phyloP scores from a whole-genome alignment of 2,888 invertebrate genomes.

The Hoplodrina blanda region DNA sequence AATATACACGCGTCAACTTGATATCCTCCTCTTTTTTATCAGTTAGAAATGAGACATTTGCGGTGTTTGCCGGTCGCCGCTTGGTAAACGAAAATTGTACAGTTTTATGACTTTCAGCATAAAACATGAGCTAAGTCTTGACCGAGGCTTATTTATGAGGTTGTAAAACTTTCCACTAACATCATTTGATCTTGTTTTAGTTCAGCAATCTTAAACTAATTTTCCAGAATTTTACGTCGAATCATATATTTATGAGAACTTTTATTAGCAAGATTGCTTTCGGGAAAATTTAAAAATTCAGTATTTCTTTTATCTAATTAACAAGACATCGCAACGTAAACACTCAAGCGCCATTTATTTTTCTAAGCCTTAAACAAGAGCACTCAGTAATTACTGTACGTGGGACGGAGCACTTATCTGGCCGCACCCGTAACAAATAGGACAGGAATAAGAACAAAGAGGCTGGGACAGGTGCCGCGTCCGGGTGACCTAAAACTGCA shows the following conservation, averaged over 20 bases:
- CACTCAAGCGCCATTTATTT: slow-evolving; percentile 26
- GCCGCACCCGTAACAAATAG: slow-evolving; percentile 63
- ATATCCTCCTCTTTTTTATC: not conserved
- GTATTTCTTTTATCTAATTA: not conserved
- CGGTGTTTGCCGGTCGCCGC: slow-evolving; percentile 17
- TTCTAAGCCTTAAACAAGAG: slow-evolving; percentile 33
- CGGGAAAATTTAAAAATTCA: not conserved
- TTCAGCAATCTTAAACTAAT: not conserved
- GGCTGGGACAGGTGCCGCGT: slow-evolving; percentile 72
- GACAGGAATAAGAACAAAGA: slow-evolving; percentile 75
- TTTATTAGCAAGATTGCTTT: not conserved
- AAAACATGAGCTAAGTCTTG: slow-evolving; percentile 35
- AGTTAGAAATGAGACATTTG: slow-evolving; percentile 31
- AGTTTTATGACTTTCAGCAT: slow-evolving; percentile 43
- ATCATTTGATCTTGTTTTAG: slow-evolving; percentile 7
- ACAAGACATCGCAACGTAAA: not conserved
- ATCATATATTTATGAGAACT: slow-evolving; percentile 1
- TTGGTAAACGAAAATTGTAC: slow-evolving; percentile 28
- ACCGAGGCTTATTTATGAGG: slow-evolving; percentile 32
- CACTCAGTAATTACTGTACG: slow-evolving; percentile 54
- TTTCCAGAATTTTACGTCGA: not conserved
- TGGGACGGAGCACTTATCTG: slow-evolving; percentile 53
- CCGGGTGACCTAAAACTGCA: slow-evolving; percentile 87
- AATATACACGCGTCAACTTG: not conserved
- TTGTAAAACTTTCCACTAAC: slow-evolving; percentile 17